Conservation (phyloP, 2,888 invertebrate species). For the Ceraclea dissimilis region DNA sequence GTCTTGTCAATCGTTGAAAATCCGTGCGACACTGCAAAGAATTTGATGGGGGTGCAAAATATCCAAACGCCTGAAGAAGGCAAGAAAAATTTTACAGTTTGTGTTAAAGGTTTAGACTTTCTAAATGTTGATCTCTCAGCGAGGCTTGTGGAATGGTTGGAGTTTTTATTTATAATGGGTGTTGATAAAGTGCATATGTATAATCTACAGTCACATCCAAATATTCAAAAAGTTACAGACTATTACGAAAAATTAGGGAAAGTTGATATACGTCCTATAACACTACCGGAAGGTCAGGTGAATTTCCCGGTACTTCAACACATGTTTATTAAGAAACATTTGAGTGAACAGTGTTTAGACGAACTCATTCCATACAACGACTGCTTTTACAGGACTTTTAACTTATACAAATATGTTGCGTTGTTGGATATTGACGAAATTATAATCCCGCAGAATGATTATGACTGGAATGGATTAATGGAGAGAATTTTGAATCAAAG, state of each 20-base stretch:
- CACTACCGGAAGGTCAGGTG: background rate
- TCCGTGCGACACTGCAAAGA: background rate
- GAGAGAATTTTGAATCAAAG: background rate
- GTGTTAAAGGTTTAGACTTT: background rate
- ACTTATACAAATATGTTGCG: background rate
- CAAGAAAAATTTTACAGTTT: background rate
- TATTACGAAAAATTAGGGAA: background rate
- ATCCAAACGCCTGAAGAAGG: background rate
- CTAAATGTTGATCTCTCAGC: background rate
- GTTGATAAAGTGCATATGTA: background rate
- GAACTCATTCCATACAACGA: background rate
- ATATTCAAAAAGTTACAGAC: background rate
- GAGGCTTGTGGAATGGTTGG: background rate
- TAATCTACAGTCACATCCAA: background rate
- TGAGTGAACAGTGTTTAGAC: background rate
- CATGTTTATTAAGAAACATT: background rate
- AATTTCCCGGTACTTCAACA: background rate
- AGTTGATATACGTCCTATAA: background rate
- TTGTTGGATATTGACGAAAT: background rate
- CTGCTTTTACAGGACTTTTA: background rate
- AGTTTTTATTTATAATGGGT: background rate
- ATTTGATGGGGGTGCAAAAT: background rate
- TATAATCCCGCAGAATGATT: background rate
- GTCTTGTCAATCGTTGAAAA: background rate
- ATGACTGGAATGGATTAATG: background rate